These are phyloP conservation scores for Mantis religiosa DNA, from an alignment of 2,888 invertebrate genomes.

Conservation along the genomic window DNA sequence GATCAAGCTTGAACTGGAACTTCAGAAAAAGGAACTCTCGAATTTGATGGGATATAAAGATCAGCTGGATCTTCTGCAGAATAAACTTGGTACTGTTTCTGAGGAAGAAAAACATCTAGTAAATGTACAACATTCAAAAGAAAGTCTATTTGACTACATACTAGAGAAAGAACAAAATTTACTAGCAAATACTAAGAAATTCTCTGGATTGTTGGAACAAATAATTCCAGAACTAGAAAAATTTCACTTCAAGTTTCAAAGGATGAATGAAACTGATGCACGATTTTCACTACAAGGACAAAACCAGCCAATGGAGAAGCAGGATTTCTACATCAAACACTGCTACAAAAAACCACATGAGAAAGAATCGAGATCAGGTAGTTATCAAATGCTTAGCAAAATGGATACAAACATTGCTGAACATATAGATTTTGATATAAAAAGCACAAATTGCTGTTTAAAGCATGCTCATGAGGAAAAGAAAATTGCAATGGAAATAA, in stretches of 20 bases:
- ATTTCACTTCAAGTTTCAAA: not conserved
- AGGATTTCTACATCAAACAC: not conserved
- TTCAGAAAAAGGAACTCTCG: not conserved
- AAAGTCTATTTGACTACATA: not conserved
- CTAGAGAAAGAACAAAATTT: not conserved
- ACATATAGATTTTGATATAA: not conserved
- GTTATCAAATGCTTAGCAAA: not conserved
- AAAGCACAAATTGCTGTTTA: not conserved
- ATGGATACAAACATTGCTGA: not conserved
- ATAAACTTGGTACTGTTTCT: not conserved
- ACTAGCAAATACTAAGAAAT: not conserved
- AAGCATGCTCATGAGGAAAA: not conserved
- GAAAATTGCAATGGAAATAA: not conserved
- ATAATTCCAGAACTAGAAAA: not conserved
- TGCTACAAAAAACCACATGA: not conserved
- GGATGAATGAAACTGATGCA: not conserved
- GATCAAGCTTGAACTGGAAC: not conserved
- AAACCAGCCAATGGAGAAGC: not conserved
- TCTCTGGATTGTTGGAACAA: not conserved
- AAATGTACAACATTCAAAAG: not conserved
- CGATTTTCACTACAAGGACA: not conserved
- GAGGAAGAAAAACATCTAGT: not conserved
- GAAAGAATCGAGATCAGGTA: not conserved
- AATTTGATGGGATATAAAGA: not conserved
- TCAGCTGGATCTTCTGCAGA: not conserved